A percentile compares a stretch with the other conserved stretches of the same genome.
phyloP scores from a whole-genome alignment of 2,797 vertebrate species.

The Chelidonichthys spinosus region DNA sequence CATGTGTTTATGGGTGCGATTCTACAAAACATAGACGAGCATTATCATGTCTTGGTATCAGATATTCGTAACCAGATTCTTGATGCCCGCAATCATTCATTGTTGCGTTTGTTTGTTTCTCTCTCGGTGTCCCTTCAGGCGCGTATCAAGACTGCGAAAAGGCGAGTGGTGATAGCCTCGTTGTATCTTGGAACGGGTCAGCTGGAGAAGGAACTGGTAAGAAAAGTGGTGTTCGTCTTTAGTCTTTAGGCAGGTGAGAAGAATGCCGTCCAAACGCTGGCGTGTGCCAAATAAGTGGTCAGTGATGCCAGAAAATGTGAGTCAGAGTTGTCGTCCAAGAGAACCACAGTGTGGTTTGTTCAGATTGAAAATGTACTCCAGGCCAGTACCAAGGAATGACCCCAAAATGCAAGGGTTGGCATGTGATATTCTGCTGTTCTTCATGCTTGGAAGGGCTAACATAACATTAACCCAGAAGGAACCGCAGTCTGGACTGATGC shows the following conservation, averaged over 20 bases:
- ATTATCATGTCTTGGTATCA: conserved; percentile 10
- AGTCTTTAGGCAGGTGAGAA: conserved; percentile 68
- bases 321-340: conserved; percentile 60
- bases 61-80: conserved; percentile 6
- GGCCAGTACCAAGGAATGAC: conserved; percentile 64
- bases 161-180: conserved; percentile 94
- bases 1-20: conserved; percentile 5
- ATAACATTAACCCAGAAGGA: conserved; percentile 70
- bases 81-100: neutral
- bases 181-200: conserved; percentile 95
- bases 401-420: conserved; percentile 63
- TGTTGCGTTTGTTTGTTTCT: conserved; percentile 2
- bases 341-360: conserved; percentile 50
- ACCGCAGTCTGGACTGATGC: conserved; percentile 73
- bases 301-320: conserved; percentile 73
- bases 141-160: conserved; percentile 89
- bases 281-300: conserved; percentile 42
- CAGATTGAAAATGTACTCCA: conserved; percentile 47
- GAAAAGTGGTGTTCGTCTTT: conserved; percentile 34
- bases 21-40: neutral
- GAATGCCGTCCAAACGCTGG: conserved; percentile 26
- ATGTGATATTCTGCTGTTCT: conserved; percentile 62
- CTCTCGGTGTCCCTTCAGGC: conserved; percentile 76
- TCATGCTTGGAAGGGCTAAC: conserved; percentile 68
- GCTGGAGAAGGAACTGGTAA: conserved; percentile 95